Evolutionary conservation across 2,113 vertebrate genomes (phyloP).

Genomic region (Paradisaea rubra): DNA sequence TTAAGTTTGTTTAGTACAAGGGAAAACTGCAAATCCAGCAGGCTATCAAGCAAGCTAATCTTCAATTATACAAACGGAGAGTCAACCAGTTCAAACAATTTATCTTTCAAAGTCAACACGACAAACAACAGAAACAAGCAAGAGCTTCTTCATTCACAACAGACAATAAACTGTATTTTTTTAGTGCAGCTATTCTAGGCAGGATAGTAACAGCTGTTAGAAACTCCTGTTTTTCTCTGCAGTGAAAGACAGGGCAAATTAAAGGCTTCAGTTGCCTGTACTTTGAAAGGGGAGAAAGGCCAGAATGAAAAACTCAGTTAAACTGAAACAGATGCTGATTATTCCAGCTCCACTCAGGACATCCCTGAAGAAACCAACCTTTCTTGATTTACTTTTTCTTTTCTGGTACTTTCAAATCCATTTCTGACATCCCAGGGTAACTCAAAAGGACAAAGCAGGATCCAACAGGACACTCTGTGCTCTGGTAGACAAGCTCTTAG

Average conservation of each 20-base stretch:
- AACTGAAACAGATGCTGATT: conserved; percentile 47
- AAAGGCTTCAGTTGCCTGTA: conserved; percentile 35
- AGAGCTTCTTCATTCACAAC: conserved; percentile 22
- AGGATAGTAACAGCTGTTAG: conserved; percentile 1
- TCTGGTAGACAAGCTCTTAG: not conserved
- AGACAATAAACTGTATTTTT: not conserved
- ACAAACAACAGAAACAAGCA: conserved; percentile 14
- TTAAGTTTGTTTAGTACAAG: not conserved
- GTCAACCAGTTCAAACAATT: conserved; percentile 16
- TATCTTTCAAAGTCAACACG: conserved; percentile 6
- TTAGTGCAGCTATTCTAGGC: not conserved
- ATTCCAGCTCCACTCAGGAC: not conserved
- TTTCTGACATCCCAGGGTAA: not conserved
- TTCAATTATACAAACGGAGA: not conserved
- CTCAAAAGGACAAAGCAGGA: not conserved
- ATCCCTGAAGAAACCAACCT: not conserved
- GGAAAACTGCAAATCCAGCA: conserved; percentile 19
- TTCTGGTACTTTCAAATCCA: not conserved
- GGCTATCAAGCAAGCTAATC: not conserved
- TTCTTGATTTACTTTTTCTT: not conserved
- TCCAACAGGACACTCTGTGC: not conserved
- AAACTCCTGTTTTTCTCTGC: conserved; percentile 21
- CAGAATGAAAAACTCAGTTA: conserved; percentile 27
- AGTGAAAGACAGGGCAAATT: conserved; percentile 26
- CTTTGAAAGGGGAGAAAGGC: conserved; percentile 10